Percentiles rank a stretch among this genome's conserved stretches.
phyloP scores from a whole-genome alignment of 2,888 invertebrate genomes.

The Lacanobia oleracea region DNA sequence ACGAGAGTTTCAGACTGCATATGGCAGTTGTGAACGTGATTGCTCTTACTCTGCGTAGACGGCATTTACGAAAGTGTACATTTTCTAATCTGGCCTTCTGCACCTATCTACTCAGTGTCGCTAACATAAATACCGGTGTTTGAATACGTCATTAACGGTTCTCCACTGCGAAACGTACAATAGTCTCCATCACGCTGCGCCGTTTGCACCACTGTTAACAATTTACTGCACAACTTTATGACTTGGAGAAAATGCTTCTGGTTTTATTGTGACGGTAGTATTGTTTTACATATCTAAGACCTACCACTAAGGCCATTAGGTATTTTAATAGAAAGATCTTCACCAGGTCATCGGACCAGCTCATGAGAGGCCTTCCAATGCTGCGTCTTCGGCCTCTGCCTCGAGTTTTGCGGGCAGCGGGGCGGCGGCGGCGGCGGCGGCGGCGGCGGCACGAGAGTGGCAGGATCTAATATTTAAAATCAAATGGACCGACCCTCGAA shows the following conservation, averaged over 20 bases:
- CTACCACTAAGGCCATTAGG: background rate
- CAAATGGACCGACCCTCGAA: too few species aligned
- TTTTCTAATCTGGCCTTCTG: background rate
- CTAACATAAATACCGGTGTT: conserved; percentile 60
- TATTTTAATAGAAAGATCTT: too few species aligned
- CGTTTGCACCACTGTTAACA: conserved; percentile 58
- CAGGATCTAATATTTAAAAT: too few species aligned
- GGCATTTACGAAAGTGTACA: too few species aligned
- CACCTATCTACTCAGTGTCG: background rate
- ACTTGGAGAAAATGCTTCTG: conserved; percentile 19
- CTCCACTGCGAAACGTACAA: conserved; percentile 52
- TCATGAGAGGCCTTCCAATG: too few species aligned
- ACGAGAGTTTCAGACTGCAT: too few species aligned
- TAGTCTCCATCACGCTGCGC: conserved; percentile 31
- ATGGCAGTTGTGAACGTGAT: background rate
- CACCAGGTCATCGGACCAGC: too few species aligned
- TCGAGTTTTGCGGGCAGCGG: too few species aligned
- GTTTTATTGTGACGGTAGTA: conserved; percentile 9
- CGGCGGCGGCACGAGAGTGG: too few species aligned
- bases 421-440: too few species aligned
- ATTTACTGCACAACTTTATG: conserved; percentile 55
- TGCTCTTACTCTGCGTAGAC: background rate
- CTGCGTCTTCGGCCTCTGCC: too few species aligned
- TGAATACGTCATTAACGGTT: conserved; percentile 67
- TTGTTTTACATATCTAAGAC: conserved; percentile 9